Conservation (phyloP, 2,888 invertebrate genomes). For the Tachina fera region DNA sequence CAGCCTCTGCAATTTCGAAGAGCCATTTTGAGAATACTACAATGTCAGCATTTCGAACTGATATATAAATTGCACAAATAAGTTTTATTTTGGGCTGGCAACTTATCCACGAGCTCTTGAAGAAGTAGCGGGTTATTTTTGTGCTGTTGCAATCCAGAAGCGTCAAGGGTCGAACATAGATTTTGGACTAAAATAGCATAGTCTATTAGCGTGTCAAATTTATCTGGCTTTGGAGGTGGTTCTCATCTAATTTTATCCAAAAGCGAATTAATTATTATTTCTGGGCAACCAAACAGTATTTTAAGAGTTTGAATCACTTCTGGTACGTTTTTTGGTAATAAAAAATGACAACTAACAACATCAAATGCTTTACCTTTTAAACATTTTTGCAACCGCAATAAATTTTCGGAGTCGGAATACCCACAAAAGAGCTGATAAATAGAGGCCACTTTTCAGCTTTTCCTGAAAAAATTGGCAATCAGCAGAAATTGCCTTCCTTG, state of each 20-base stretch:
- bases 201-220: slow-evolving; percentile 5
- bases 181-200: slow-evolving; percentile 17
- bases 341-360: no score
- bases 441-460: background rate
- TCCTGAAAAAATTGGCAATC: slow-evolving; percentile 1
- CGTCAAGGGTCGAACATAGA: slow-evolving; percentile 12
- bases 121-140: slow-evolving; percentile 2
- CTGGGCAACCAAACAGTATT: no score
- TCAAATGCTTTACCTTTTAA: no score
- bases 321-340: no score
- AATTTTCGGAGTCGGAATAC: background rate
- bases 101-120: slow-evolving; percentile 19
- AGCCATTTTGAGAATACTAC: background rate
- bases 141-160: slow-evolving; percentile 3
- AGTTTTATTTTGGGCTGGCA: slow-evolving; percentile 17
- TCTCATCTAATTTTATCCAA: slow-evolving; percentile 4
- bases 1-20: slow-evolving; percentile 3
- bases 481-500: background rate
- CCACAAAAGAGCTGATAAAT: slow-evolving; percentile 2
- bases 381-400: no score
- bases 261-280: slow-evolving; percentile 10
- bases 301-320: no score
- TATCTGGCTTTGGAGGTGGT: background rate
- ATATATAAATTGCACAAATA: slow-evolving; percentile 9
- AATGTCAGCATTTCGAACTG: background rate